These are phyloP conservation scores for Tonatia bakeri DNA, from an alignment of 2,113 vertebrate species.

Conservation along the genomic window DNA sequence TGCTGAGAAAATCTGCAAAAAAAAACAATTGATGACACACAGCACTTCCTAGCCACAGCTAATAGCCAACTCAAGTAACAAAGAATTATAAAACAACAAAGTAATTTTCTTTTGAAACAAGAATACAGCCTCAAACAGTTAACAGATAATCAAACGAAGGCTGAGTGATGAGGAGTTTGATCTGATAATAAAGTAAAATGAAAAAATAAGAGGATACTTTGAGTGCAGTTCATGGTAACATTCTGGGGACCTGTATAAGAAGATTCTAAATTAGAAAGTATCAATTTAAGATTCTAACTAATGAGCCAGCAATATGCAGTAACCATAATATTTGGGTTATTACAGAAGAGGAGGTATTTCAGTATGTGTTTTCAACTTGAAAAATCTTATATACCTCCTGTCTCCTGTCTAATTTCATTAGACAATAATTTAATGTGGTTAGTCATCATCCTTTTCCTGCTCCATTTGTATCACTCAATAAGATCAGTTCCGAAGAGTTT, in stretches of 20 bases:
- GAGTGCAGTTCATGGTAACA: neutral
- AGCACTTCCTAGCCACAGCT: slow-evolving; percentile 1
- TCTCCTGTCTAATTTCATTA: neutral
- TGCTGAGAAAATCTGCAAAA: neutral
- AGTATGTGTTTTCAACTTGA: slow-evolving; percentile 23
- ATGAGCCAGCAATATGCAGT: neutral
- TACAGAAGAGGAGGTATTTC: slow-evolving; percentile 23
- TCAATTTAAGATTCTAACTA: slow-evolving; percentile 28
- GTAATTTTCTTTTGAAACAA: slow-evolving; percentile 19
- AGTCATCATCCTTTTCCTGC: neutral
- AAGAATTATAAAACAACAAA: slow-evolving; percentile 31
- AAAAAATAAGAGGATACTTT: neutral
- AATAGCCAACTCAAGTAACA: neutral
- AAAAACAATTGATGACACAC: slow-evolving; percentile 1
- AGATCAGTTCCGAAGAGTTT: slow-evolving; percentile 29
- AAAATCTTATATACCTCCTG: slow-evolving; percentile 23
- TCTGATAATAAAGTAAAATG: neutral
- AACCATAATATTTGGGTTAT: slow-evolving; percentile 7
- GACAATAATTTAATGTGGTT: neutral
- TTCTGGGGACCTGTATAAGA: neutral
- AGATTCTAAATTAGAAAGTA: slow-evolving; percentile 42
- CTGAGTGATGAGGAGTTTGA: neutral
- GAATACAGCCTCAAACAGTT: neutral
- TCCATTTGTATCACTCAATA: slow-evolving; percentile 33
- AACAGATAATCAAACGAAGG: slow-evolving; percentile 34